Percentiles rank a stretch among this genome's conserved stretches.
Evolutionary conservation across 2,113 vertebrate species (phyloP).

Genomic region (Oryzias curvinotus): DNA sequence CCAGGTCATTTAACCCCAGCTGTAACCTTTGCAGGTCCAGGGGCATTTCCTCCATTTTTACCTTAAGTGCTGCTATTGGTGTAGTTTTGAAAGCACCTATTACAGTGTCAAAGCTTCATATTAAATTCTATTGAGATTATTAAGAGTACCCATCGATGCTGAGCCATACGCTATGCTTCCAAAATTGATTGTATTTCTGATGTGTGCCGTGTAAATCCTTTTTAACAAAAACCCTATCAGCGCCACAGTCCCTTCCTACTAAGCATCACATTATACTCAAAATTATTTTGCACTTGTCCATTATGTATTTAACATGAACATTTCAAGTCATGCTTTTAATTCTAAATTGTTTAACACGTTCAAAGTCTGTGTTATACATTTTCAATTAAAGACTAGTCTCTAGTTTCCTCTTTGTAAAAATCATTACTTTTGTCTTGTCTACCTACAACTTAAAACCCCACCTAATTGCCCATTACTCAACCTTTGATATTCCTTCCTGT

Average conservation of each 20-base stretch:
- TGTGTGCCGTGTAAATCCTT: neutral
- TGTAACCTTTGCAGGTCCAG: neutral
- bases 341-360: neutral
- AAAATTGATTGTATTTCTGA: neutral
- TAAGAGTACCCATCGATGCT: neutral
- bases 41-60: neutral
- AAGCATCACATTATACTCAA: conserved; percentile 7
- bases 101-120: neutral
- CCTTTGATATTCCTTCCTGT: too few species aligned
- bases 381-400: neutral
- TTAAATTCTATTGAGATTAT: neutral
- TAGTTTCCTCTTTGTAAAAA: neutral
- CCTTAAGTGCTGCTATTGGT: neutral
- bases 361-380: neutral
- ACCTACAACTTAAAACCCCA: too few species aligned
- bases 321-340: neutral
- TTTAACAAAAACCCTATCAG: neutral
- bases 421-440: too few species aligned
- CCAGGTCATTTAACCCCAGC: neutral
- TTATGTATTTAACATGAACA: neutral
- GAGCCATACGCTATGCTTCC: neutral
- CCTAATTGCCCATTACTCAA: too few species aligned
- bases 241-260: neutral
- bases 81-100: neutral
- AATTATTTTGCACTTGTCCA: neutral